Evolutionary conservation across 2,797 vertebrate genomes (phyloP).

Genomic region (Anabas testudineus): DNA sequence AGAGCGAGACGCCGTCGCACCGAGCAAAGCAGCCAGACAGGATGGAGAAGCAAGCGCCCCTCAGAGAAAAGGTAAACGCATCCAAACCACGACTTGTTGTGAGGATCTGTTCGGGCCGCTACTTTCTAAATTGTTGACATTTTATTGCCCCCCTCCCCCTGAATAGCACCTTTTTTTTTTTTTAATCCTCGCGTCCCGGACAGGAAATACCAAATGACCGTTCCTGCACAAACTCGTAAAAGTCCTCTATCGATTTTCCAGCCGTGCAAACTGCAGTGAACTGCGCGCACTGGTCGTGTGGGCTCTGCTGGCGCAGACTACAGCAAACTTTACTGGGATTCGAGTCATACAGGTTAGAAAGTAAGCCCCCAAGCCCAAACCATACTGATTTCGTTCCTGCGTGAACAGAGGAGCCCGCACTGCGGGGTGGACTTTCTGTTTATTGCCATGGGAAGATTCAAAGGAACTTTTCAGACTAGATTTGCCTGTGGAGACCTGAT

Average conservation of each 20-base stretch:
- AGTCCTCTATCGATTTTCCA: conserved; percentile 75
- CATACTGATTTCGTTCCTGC: conserved; percentile 24
- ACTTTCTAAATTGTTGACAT: conserved; percentile 10
- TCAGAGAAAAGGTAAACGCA: conserved; percentile 85
- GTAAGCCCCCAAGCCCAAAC: background rate
- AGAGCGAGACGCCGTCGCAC: conserved; percentile 73
- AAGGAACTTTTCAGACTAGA: conserved; percentile 21
- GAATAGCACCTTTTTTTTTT: conserved; percentile 5
- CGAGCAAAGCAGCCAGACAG: conserved; percentile 74
- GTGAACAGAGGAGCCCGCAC: conserved; percentile 8
- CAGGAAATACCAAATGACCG: conserved; percentile 70
- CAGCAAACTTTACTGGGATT: conserved; percentile 9
- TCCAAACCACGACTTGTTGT: background rate
- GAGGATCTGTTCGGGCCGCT: conserved; percentile 10
- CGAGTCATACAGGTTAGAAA: background rate
- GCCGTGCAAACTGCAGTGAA: conserved; percentile 53
- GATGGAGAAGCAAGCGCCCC: conserved; percentile 85
- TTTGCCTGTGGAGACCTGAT: conserved; percentile 19
- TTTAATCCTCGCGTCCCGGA: conserved; percentile 28
- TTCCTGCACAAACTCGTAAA: conserved; percentile 69
- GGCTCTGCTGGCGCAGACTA: conserved; percentile 27
- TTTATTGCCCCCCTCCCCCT: background rate
- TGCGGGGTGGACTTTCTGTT: conserved; percentile 10
- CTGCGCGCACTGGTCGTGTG: conserved; percentile 37
- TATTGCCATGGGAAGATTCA: conserved; percentile 18